Evolutionary conservation across 2,888 invertebrate species (phyloP).

Genomic region (Pinctada fucata): DNA sequence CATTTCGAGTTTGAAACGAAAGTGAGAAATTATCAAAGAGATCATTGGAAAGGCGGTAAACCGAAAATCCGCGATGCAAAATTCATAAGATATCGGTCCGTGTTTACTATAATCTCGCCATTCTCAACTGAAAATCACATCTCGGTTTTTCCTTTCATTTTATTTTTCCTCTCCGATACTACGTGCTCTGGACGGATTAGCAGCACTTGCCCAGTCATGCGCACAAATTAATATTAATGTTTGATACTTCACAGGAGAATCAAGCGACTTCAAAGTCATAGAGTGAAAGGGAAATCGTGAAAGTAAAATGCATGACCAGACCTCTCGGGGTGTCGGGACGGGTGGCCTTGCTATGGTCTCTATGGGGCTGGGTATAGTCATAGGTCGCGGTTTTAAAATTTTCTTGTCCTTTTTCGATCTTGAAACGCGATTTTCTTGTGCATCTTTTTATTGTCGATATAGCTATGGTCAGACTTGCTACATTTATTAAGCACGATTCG

Average conservation of each 20-base stretch:
- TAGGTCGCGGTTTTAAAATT: too few species aligned
- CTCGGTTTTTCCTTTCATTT: conserved; percentile 31
- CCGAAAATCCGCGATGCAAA: background rate
- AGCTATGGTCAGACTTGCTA: too few species aligned
- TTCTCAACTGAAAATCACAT: conserved; percentile 28
- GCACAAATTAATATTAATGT: conserved; percentile 43
- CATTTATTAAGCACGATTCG: too few species aligned
- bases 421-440: too few species aligned
- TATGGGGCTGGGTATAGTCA: too few species aligned
- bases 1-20: background rate
- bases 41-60: background rate
- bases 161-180: conserved; percentile 30
- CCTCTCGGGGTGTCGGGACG: too few species aligned
- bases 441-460: too few species aligned
- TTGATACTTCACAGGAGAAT: conserved; percentile 33
- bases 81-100: too few species aligned
- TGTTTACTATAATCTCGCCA: background rate
- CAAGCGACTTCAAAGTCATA: conserved; percentile 32
- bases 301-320: too few species aligned
- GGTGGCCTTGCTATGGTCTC: too few species aligned
- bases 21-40: background rate
- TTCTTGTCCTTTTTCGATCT: too few species aligned
- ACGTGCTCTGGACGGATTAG: conserved; percentile 26
- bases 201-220: conserved; percentile 30
- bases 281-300: conserved; percentile 5